Evolutionary conservation across 92 coral and sea anemone genomes (phyloP).

Genomic region (Heliopora coerulea): DNA sequence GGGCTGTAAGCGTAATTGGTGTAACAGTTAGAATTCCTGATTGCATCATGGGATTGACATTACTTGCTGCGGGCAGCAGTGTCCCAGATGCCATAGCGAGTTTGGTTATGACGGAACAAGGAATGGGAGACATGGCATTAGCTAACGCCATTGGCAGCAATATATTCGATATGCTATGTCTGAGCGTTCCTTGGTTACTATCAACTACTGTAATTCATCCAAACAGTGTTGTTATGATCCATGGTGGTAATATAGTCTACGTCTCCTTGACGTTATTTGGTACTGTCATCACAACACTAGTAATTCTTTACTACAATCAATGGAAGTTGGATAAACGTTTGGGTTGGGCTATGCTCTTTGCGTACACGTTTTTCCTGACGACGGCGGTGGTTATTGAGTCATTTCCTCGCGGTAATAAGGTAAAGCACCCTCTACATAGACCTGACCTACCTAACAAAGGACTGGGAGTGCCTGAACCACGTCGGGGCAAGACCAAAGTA

Average conservation of each 20-base stretch:
- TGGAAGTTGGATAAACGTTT: slow-evolving; percentile 84
- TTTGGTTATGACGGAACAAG: slow-evolving; percentile 92
- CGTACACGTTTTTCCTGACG: slow-evolving; percentile 70
- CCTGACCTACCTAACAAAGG: slow-evolving; percentile 82
- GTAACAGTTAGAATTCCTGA: slow-evolving; percentile 95
- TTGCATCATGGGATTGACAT: slow-evolving; percentile 98
- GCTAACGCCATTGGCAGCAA: slow-evolving; percentile 98
- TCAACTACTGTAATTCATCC: slow-evolving; percentile 93
- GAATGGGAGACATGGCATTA: slow-evolving; percentile 99
- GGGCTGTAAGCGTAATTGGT: slow-evolving; percentile 98
- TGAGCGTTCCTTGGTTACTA: slow-evolving; percentile 94
- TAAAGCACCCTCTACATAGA: slow-evolving; percentile 79
- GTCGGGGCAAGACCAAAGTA: slow-evolving; percentile 50
- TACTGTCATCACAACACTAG: slow-evolving; percentile 70
- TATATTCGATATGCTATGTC: slow-evolving; percentile 89
- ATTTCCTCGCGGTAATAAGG: slow-evolving; percentile 66
- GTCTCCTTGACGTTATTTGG: slow-evolving; percentile 87
- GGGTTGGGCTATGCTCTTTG: slow-evolving; percentile 66
- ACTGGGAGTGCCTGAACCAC: slow-evolving; percentile 68
- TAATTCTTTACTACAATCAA: slow-evolving; percentile 66
- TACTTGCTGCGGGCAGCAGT: slow-evolving; percentile 97
- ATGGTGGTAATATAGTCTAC: slow-evolving; percentile 87
- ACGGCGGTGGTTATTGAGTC: slow-evolving; percentile 90
- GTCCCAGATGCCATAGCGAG: slow-evolving; percentile 99
- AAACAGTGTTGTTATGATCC: slow-evolving; percentile 82